phyloP scores from a whole-genome alignment of 2,797 vertebrate species.

The Cheirogaleus major region DNA sequence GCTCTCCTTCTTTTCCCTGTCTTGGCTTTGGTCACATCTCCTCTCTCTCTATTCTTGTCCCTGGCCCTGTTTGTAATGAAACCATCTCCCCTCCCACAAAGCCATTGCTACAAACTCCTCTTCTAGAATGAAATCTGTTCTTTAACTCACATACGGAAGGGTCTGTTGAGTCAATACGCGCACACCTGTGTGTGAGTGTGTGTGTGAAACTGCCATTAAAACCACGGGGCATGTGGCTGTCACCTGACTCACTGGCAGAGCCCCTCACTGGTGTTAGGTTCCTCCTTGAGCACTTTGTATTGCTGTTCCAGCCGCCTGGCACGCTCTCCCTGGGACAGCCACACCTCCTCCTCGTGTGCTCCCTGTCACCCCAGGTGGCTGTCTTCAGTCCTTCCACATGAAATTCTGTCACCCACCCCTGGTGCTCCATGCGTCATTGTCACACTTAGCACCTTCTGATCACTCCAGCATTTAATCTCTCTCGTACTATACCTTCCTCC shows the following conservation, averaged over 20 bases:
- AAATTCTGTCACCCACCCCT: fast-evolving
- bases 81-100: background rate
- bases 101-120: background rate
- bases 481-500: background rate
- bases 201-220: background rate
- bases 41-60: background rate
- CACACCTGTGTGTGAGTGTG: fast-evolving
- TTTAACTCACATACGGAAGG: background rate
- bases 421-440: too few relatives aligned
- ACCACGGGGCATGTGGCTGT: fast-evolving
- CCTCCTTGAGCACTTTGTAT: background rate
- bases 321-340: background rate
- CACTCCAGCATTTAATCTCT: background rate
- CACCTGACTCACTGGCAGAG: fast-evolving
- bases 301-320: background rate
- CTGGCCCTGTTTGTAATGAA: background rate
- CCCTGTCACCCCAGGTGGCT: background rate
- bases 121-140: background rate
- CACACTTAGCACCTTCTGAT: background rate
- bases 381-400: fast-evolving
- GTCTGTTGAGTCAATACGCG: background rate
- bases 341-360: background rate
- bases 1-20: background rate
- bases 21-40: background rate
- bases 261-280: background rate